Evolutionary conservation across 2,113 vertebrate genomes (phyloP).

Genomic region (Centropus unirufus): DNA sequence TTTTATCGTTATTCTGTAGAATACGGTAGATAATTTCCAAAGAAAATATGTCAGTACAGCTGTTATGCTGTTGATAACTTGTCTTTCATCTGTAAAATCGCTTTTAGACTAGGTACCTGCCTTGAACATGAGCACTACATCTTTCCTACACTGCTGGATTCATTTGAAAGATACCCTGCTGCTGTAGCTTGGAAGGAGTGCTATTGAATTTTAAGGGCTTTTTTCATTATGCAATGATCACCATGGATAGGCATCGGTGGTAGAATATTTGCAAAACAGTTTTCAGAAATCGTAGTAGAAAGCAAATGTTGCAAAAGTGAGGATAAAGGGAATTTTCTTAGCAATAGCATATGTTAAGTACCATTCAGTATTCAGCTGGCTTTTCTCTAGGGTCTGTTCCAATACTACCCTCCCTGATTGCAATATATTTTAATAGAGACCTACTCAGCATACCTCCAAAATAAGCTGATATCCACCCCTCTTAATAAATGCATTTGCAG

Average conservation of each 20-base stretch:
- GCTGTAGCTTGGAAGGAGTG: background rate
- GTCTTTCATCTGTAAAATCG: conserved; percentile 53
- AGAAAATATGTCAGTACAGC: background rate
- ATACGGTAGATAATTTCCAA: conserved; percentile 19
- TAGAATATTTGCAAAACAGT: background rate
- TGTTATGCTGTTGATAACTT: conserved; percentile 50
- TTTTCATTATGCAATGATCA: background rate
- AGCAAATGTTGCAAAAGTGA: background rate
- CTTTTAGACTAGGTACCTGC: conserved; percentile 40
- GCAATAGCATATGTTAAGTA: background rate
- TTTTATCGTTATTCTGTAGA: background rate
- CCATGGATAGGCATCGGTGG: background rate
- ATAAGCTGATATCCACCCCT: background rate
- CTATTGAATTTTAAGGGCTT: conserved; percentile 15
- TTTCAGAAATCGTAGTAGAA: conserved; percentile 21
- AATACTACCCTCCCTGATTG: background rate
- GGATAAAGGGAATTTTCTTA: background rate
- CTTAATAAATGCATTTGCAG: background rate
- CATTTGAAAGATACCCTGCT: conserved; percentile 27
- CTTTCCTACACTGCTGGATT: conserved; percentile 8
- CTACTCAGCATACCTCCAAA: background rate
- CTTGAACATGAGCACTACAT: conserved; percentile 12
- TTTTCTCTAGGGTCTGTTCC: background rate
- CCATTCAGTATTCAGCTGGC: background rate
- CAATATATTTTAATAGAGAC: background rate